Evolutionary conservation across 1,140 invertebrate genomes (phyloP).

Genomic region (Trachymyrmex cornetzi): DNA sequence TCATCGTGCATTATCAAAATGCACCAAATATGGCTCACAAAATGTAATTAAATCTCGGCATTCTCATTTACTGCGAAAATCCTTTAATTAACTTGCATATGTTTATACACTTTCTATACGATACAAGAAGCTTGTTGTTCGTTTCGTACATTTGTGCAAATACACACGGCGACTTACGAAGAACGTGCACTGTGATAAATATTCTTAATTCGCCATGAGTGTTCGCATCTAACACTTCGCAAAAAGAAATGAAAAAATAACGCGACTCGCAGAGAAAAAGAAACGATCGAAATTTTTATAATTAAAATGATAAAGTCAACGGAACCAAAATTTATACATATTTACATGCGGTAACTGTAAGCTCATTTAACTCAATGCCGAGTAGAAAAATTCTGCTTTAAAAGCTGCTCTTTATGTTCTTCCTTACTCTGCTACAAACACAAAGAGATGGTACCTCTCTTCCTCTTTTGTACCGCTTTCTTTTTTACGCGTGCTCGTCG

Average conservation of each 20-base stretch:
- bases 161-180: constrained; percentile 38
- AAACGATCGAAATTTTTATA: neutral
- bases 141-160: constrained; percentile 15
- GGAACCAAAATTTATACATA: neutral
- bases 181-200: constrained; percentile 47
- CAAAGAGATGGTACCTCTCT: constrained; percentile 14
- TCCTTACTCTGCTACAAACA: neutral
- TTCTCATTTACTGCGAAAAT: constrained; percentile 9
- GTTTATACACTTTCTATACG: neutral
- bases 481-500: neutral
- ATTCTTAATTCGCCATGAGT: constrained; percentile 46
- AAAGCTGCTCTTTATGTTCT: constrained; percentile 5
- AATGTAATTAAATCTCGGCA: constrained; percentile 13
- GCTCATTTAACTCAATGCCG: constrained; percentile 18
- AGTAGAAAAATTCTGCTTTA: constrained; percentile 10
- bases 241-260: constrained; percentile 20
- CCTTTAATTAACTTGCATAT: constrained; percentile 34
- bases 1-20: neutral
- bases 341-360: neutral
- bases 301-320: neutral
- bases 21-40: neutral
- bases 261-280: neutral
- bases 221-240: constrained; percentile 19
- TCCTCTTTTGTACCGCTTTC: constrained; percentile 13
- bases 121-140: constrained; percentile 2